Percentiles rank a stretch among this genome's conserved stretches.
Conservation (phyloP, 1,140 invertebrate genomes). For the Euborellia annulipes region DNA sequence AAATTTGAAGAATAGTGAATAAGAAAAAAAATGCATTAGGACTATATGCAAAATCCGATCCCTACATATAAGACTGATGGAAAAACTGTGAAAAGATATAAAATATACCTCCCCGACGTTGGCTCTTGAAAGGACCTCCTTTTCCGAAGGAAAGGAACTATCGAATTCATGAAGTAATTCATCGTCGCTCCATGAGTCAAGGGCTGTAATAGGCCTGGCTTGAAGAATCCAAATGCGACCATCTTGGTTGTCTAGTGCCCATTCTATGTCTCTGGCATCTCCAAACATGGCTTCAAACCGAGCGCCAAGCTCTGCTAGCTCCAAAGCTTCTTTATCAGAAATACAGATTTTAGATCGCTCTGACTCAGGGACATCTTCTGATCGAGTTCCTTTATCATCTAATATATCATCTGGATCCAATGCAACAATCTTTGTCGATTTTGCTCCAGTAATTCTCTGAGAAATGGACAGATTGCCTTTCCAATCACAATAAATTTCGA, state of each 20-base stretch:
- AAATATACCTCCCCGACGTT: slow-evolving; percentile 21
- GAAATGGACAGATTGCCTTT: slow-evolving; percentile 31
- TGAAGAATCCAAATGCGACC: slow-evolving; percentile 44
- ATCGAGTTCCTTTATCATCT: background rate
- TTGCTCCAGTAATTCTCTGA: slow-evolving; percentile 36
- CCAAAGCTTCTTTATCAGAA: slow-evolving; percentile 29
- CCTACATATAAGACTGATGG: no score
- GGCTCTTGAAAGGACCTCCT: slow-evolving; percentile 31
- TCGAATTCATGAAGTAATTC: slow-evolving; percentile 58
- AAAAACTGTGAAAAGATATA: no score
- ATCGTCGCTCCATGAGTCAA: slow-evolving; percentile 50
- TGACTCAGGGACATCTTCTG: background rate
- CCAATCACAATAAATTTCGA: slow-evolving; percentile 36
- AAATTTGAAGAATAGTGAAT: no score
- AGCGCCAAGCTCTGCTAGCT: slow-evolving; percentile 36
- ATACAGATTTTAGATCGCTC: slow-evolving; percentile 29
- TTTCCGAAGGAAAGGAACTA: slow-evolving; percentile 29
- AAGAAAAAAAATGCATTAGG: no score
- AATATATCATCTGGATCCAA: background rate
- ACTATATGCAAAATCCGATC: no score
- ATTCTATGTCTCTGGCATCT: slow-evolving; percentile 57
- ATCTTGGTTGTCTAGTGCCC: slow-evolving; percentile 37
- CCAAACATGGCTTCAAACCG: slow-evolving; percentile 46
- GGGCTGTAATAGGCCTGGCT: slow-evolving; percentile 51
- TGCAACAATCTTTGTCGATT: slow-evolving; percentile 31